Base-by-base conservation (phyloP, 2,113 vertebrate species). In the Chelonoidis abingdonii region DNA sequence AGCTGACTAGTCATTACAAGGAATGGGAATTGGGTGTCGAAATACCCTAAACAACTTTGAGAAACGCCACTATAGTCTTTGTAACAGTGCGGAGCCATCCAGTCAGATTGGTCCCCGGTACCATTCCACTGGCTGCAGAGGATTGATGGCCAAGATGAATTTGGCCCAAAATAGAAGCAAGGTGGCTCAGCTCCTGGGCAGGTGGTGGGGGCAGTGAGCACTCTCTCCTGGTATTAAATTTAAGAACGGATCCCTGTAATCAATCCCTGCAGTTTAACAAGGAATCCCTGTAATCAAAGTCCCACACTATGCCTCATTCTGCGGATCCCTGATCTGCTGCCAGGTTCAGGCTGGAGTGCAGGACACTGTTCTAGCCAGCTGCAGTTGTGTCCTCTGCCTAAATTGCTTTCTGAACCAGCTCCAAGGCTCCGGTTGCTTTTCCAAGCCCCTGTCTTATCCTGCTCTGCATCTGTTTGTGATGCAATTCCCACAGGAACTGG, bases 391-490 rank as follows among this genome's bases (percentile, higher is more conserved):
- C 91, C 80, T 80, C 93, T 50, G 86, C 86, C 91, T 11, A 62
- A 90, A 94, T 57, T 21, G 0, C 25, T 49, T 84, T 62, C 84
- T 91, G 93, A 96, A n/a, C 47, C 1, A 16, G 31, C 89, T 97
- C 96, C 92, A 95, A n/a, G 53, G 86, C 87, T 93, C 92, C 4
- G 3, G 94, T 90, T 89, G 90, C 87, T 47, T 62, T 72, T 90
- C 52, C 85, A 10, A 90, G 49, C 75, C 80, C 5, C 52, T 31
- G 2, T 16, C 50, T 83, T 38, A 44, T 19, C 87, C 85, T 47
- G 83, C 72, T 22, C 7, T 44, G 93, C 95, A 89, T 97, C 96
- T 97, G 93, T 91, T 94, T 1, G 0, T 86, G 94, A 85, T 96
- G 90, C 94, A 93, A 57, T 93, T 93, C 95, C 94, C 21, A 0